phyloP scores from a whole-genome alignment of 2,888 invertebrate species.

The Mythimna impura region DNA sequence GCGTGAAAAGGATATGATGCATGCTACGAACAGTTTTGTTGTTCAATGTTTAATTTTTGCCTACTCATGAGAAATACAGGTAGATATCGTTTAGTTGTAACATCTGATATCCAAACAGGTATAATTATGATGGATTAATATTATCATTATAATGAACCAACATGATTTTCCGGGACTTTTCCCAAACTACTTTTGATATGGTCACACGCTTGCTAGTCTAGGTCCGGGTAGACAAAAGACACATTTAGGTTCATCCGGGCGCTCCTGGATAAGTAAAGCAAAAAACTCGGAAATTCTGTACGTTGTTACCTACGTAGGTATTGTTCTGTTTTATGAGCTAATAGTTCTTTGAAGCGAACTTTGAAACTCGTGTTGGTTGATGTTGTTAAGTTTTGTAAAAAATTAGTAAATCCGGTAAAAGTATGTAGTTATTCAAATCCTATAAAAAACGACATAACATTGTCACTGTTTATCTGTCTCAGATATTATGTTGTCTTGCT shows the following conservation, averaged over 20 bases:
- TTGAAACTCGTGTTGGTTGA: conserved; percentile 2
- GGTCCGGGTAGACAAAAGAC: conserved; percentile 76
- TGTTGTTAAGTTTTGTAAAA: neutral
- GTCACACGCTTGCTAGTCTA: conserved; percentile 53
- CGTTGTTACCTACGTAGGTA: conserved; percentile 53
- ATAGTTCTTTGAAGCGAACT: conserved; percentile 17
- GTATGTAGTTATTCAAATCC: neutral
- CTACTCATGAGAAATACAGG: neutral
- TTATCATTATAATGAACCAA: neutral
- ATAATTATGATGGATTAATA: conserved; percentile 20
- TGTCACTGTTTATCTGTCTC: too few relatives aligned
- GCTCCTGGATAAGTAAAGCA: conserved; percentile 71
- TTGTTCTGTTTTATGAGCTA: conserved; percentile 54
- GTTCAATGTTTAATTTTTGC: neutral
- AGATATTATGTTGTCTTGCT: neutral
- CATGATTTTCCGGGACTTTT: conserved; percentile 18
- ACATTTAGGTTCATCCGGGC: conserved; percentile 77
- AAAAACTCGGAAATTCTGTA: conserved; percentile 67
- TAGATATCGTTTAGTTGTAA: neutral
- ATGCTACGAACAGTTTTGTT: neutral
- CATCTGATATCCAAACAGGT: conserved; percentile 4
- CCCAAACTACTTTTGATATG: conserved; percentile 28
- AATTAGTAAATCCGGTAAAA: neutral
- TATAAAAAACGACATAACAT: too few relatives aligned
- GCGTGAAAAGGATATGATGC: too few relatives aligned